Base-by-base conservation (phyloP, 2,888 invertebrate species). In the Nudaria mundana region DNA sequence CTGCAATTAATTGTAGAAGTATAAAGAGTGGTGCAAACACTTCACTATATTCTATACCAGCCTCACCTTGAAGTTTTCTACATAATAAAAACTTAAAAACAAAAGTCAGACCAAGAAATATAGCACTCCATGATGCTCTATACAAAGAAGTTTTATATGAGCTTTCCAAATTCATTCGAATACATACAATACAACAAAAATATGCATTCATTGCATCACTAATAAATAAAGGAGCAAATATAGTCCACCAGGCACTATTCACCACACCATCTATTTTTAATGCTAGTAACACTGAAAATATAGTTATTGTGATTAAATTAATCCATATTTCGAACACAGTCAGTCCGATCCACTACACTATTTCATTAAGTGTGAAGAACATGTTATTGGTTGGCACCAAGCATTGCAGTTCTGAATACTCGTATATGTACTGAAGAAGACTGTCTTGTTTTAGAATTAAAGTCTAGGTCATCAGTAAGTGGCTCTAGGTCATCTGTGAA, bases 251-350 rank as follows among this genome's bases (percentile, higher is more conserved):
- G 45, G 94, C 93, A 70, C 91, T 89, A 34, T 82, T 69, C 14
- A 90, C 79, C 24, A 87, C 87, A 11, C 91, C 91, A 63, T 95
- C 94, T 61, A 95, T 91, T 75, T 96, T 95, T 24, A 97, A 81
- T 4, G 95, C 94, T 49, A 98, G 81, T 30, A 97, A 83, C 39
- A 98, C 90, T 6, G 97, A 94, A 67, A 98, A 98, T 46, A 96
- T 90, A 23, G 96, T 91, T 37, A 98, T 80, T 2, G 96, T 93
- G 38, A 97, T 90, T 30, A 98, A 87, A 76, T 97, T 96, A 47
- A 97, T 92, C 93, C 97, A 95, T 74, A 99, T 95, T 87, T 99
- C 98, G 80, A 98, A 98, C 42, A 97, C 93, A 11, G 98, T 98
- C 35, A 98, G 90, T 53, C 98, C 98, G 37, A 98, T 91, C 98